Base-by-base conservation (phyloP, 1,140 invertebrate species). In the Zaprionus inermis region DNA sequence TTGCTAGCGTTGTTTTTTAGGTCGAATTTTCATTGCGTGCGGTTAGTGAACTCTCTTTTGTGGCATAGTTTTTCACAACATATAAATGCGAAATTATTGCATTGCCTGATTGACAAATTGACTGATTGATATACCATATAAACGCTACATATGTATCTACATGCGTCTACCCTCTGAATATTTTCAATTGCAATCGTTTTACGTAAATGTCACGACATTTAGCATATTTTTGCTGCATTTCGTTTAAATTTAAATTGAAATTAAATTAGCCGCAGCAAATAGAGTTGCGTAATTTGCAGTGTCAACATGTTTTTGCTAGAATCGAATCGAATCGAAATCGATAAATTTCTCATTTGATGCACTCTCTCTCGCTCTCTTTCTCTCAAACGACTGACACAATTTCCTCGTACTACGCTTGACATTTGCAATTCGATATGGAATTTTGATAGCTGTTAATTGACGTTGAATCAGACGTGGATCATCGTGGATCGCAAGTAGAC, bases 1-100 rank as follows among this genome's bases (percentile, higher is more conserved):
- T 28, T 20, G 36, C 22, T 49, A n/a, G n/a, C n/a, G n/a, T 32
- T 51, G 65, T 81, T 72, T 72, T 88, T 88, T 88, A 60, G 84
- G 84, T 88, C 80, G 78, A 58, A 89, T 72, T 78, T 78, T 78
- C 51, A 55, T 30, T 14, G 16, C 54, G 38, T 44, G 57, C 52
- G 75, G 61, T 83, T 77, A 89, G 63, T 89, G 80, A 80, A 88
- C 83, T 89, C 75, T 89, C 75, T 78, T 5, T 41, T 54, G 38
- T 68, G 41, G 41, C 75, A 72, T 41, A 46, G 28, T 49, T 65
- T 44, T 44, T 41, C n/a, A 41, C 5, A 46, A 56, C 16, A 51
- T 20, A 9, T 65, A 51, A 69, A 65, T 72, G 49, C 46, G 24
- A 32, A 3, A 56, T 64, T 38, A 67, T 66, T 58, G 63, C 32